phyloP scores from a whole-genome alignment of 2,113 vertebrate genomes.

The Hassar affinis region DNA sequence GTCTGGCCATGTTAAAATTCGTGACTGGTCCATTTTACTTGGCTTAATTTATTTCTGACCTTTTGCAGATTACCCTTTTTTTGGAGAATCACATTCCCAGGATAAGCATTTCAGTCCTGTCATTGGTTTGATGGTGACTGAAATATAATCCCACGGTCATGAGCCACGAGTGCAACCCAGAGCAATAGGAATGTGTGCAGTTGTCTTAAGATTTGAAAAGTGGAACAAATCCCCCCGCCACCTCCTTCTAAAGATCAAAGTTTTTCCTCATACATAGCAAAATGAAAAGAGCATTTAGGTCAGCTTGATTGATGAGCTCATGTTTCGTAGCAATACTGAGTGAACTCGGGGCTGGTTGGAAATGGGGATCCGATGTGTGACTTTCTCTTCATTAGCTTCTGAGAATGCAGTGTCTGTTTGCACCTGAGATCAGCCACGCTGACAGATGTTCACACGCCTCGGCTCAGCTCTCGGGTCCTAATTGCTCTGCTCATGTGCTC shows the following conservation, averaged over 20 bases:
- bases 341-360: background rate
- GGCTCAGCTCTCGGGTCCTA: conserved; percentile 15
- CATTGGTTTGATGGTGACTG: conserved; percentile 19
- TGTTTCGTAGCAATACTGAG: conserved; percentile 4
- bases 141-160: conserved; percentile 19
- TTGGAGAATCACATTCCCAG: conserved; percentile 10
- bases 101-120: conserved; percentile 33
- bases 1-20: conserved; percentile 19
- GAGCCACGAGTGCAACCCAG: background rate
- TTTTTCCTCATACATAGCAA: background rate
- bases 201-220: conserved; percentile 23
- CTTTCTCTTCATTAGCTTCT: conserved; percentile 13
- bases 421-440: conserved; percentile 59
- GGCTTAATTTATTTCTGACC: conserved; percentile 47
- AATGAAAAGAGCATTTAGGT: conserved; percentile 17
- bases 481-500: conserved; percentile 48
- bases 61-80: conserved; percentile 22
- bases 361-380: background rate
- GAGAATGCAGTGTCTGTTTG: conserved; percentile 45
- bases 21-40: conserved; percentile 15
- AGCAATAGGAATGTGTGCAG: conserved; percentile 14
- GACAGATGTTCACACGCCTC: conserved; percentile 50
- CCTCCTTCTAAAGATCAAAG: background rate
- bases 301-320: background rate
- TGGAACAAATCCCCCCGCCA: background rate